Percentiles rank a stretch among this genome's conserved stretches.
These are phyloP conservation scores for Lydus trimaculatus DNA, from an alignment of 2,888 invertebrate genomes.

Conservation along the genomic window DNA sequence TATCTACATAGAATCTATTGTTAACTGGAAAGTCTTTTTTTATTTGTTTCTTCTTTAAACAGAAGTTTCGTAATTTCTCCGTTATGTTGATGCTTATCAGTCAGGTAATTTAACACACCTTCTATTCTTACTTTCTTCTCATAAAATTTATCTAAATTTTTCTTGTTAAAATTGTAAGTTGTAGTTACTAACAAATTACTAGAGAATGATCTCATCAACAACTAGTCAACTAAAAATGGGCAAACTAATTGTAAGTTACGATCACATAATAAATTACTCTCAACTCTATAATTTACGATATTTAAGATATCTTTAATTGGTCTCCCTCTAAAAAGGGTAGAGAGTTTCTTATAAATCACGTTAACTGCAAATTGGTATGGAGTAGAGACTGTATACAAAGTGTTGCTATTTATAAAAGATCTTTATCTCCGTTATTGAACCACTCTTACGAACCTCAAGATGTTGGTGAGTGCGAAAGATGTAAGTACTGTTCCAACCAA, in stretches of 20 bases:
- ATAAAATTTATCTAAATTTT: neutral
- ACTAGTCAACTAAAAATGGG: neutral
- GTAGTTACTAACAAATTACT: neutral
- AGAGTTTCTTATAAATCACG: neutral
- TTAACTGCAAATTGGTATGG: neutral
- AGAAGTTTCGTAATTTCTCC: neutral
- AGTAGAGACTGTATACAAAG: neutral
- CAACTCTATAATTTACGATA: neutral
- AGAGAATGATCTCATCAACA: conserved; percentile 1
- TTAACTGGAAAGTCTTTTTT: neutral
- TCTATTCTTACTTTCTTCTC: neutral
- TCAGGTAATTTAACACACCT: neutral
- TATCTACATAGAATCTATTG: neutral
- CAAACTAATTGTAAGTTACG: neutral
- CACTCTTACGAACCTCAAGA: too few species aligned
- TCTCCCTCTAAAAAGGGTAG: neutral
- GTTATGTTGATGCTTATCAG: neutral
- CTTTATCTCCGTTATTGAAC: neutral
- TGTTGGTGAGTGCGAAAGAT: too few species aligned
- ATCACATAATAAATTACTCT: neutral
- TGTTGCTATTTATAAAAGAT: neutral
- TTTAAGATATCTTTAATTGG: neutral
- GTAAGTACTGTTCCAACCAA: too few species aligned
- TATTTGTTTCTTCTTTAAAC: too few species aligned
- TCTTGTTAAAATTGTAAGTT: neutral